These are phyloP conservation scores for Thalassophryne amazonica DNA, from an alignment of 2,797 vertebrate genomes.

Conservation along the genomic window DNA sequence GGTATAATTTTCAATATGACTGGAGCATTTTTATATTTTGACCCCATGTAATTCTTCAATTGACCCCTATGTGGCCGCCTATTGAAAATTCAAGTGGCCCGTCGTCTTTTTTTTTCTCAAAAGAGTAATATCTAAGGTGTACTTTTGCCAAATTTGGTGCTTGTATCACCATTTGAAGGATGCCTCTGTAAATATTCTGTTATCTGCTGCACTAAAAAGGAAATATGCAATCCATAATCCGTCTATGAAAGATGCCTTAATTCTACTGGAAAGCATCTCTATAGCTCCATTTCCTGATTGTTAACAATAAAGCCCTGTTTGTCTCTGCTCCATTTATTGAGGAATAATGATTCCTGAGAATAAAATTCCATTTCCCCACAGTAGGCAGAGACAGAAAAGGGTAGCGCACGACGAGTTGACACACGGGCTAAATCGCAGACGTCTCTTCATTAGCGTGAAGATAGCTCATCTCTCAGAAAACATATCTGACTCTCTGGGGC, in stretches of 20 bases:
- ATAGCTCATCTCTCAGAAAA: conserved; percentile 61
- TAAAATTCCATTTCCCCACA: conserved; percentile 31
- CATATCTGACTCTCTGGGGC: conserved; percentile 58
- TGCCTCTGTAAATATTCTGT: too few species aligned
- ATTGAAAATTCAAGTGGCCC: too few species aligned
- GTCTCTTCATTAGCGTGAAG: conserved; percentile 63
- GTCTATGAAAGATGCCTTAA: conserved; percentile 20
- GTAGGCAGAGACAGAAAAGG: conserved; percentile 31
- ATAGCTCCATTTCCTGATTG: conserved; percentile 9
- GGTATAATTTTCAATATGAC: too few species aligned
- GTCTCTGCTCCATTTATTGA: conserved; percentile 10
- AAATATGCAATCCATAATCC: conserved; percentile 27
- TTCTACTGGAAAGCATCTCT: conserved; percentile 17
- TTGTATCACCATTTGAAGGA: too few species aligned
- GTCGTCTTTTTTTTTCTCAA: too few species aligned
- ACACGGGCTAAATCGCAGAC: conserved; percentile 63
- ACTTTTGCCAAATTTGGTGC: too few species aligned
- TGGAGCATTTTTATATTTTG: too few species aligned
- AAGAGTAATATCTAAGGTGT: too few species aligned
- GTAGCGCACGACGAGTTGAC: conserved; percentile 36
- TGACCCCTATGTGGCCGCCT: too few species aligned
- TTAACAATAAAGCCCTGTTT: background rate
- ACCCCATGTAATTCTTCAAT: too few species aligned
- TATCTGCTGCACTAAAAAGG: background rate
- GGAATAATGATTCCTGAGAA: conserved; percentile 18